phyloP scores from a whole-genome alignment of 2,113 vertebrate genomes.

The Myotis lucifugus region DNA sequence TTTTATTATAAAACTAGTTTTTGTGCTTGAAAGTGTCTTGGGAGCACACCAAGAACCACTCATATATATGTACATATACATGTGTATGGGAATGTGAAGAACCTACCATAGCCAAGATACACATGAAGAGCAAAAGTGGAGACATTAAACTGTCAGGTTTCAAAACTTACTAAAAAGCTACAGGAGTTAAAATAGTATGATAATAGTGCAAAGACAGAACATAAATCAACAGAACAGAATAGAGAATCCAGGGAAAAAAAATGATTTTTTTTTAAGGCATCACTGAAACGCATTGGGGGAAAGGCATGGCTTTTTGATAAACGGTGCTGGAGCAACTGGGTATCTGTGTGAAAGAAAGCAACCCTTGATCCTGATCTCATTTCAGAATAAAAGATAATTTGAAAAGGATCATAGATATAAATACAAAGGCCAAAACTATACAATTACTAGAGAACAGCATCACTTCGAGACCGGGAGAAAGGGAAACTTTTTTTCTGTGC shows the following conservation, averaged over 20 bases:
- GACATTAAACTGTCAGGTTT: neutral
- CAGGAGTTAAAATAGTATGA: neutral
- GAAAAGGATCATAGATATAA: conserved; percentile 2
- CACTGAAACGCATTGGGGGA: neutral
- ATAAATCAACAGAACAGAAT: neutral
- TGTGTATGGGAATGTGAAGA: neutral
- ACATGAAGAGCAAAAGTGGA: neutral
- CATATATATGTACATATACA: neutral
- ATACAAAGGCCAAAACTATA: neutral
- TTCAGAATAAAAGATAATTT: neutral
- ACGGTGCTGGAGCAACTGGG: neutral
- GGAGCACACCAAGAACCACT: neutral
- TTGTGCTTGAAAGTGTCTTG: neutral
- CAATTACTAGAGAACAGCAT: neutral
- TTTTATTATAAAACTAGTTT: neutral
- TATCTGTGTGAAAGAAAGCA: neutral
- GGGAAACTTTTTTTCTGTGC: neutral
- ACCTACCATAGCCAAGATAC: neutral
- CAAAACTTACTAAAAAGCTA: conserved; percentile 31
- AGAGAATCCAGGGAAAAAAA: neutral
- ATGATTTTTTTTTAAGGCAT: neutral
- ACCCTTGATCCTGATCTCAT: neutral
- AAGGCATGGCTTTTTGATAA: neutral
- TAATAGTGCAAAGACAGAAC: neutral
- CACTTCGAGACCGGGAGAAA: neutral